These are phyloP conservation scores for Botia kubotai DNA, from an alignment of 2,797 vertebrate genomes.

Conservation along the genomic window DNA sequence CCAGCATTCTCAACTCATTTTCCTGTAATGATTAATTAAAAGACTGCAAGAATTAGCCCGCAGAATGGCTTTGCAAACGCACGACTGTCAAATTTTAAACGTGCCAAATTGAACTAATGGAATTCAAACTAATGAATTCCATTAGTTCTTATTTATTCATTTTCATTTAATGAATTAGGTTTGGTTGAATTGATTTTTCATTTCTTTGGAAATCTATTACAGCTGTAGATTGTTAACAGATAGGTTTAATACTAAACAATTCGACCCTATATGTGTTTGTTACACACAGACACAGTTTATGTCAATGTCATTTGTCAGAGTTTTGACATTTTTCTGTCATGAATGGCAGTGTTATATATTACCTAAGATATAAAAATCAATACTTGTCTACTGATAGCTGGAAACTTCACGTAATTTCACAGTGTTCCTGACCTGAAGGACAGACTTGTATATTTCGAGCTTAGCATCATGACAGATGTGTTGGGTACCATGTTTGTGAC, in stretches of 20 bases:
- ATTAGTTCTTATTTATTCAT: too few relatives aligned
- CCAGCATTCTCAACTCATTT: background rate
- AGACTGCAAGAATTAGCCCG: too few relatives aligned
- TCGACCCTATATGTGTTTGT: background rate
- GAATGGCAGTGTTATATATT: slow-evolving; percentile 29
- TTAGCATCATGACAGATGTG: slow-evolving; percentile 2
- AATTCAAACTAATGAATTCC: too few relatives aligned
- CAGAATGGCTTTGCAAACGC: too few relatives aligned
- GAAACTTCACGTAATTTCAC: slow-evolving; percentile 5
- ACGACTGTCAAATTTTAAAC: too few relatives aligned
- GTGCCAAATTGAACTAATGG: too few relatives aligned
- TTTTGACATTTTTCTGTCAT: slow-evolving; percentile 27
- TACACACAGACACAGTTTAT: background rate
- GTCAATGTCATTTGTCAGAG: slow-evolving; percentile 8
- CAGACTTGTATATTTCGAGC: slow-evolving; percentile 21
- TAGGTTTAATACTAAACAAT: background rate
- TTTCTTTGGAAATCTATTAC: background rate
- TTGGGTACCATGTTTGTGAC: slow-evolving; percentile 19
- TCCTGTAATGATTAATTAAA: too few relatives aligned
- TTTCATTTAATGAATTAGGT: too few relatives aligned
- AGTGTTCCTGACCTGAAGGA: slow-evolving; percentile 15
- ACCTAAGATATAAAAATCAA: slow-evolving; percentile 49
- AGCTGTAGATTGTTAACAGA: background rate
- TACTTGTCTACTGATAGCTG: slow-evolving; percentile 25
- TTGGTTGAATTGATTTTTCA: background rate